Evolutionary conservation across 2,888 invertebrate species (phyloP).

Genomic region (Pseudococcus jackbeardsleyi): DNA sequence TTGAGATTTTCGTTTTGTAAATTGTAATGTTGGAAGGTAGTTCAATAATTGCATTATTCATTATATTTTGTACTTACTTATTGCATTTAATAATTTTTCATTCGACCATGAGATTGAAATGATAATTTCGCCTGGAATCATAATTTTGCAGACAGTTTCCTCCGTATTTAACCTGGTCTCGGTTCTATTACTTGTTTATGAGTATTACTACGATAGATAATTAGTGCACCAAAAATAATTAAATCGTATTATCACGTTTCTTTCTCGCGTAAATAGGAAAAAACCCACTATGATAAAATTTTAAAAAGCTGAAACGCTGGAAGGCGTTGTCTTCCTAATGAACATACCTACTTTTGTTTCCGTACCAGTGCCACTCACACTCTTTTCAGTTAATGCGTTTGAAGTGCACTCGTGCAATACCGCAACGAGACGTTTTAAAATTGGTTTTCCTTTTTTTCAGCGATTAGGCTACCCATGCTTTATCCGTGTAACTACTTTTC

Average conservation of each 20-base stretch:
- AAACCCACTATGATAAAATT: neutral
- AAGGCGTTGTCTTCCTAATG: conserved; percentile 24
- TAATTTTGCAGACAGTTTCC: neutral
- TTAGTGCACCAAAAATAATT: neutral
- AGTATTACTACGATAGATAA: neutral
- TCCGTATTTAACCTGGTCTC: no score
- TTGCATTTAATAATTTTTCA: neutral
- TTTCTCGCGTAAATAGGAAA: neutral
- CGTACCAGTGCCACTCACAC: neutral
- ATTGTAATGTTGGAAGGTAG: neutral
- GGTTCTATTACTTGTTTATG: no score
- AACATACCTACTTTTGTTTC: conserved; percentile 36
- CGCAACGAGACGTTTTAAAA: conserved; percentile 32
- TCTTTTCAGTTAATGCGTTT: conserved; percentile 23
- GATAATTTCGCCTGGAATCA: neutral
- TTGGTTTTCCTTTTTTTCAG: conserved; percentile 42
- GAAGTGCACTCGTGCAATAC: conserved; percentile 31
- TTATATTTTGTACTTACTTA: neutral
- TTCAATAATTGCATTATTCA: no score
- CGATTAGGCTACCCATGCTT: conserved; percentile 53
- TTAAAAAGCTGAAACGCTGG: neutral
- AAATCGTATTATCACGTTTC: neutral
- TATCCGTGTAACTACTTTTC: conserved; percentile 9
- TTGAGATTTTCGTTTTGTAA: neutral
- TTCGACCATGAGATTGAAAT: neutral